Evolutionary conservation across 2,888 invertebrate genomes (phyloP).

Genomic region (Volucella inanis): DNA sequence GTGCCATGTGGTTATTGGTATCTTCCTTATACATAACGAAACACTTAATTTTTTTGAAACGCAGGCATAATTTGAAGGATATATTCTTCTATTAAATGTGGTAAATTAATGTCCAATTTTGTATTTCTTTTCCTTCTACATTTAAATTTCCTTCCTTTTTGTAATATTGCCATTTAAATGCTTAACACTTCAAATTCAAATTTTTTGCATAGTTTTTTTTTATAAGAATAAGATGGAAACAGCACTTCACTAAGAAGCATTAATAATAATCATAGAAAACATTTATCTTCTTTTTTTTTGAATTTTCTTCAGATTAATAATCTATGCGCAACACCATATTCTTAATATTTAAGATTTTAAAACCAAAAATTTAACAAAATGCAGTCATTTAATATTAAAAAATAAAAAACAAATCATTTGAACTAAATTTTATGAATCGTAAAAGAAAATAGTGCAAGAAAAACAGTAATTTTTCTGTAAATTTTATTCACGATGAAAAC

Average conservation of each 20-base stretch:
- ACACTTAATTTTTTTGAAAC: too few species aligned
- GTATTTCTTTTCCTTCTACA: too few species aligned
- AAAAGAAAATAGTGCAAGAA: slow-evolving; percentile 26
- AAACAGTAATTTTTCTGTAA: slow-evolving; percentile 26
- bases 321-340: slow-evolving; percentile 70
- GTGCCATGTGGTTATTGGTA: too few species aligned
- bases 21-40: too few species aligned
- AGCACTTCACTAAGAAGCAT: slow-evolving; percentile 42
- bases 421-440: slow-evolving; percentile 44
- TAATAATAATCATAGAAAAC: slow-evolving; percentile 16
- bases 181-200: too few species aligned
- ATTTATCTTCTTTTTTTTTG: slow-evolving; percentile 33
- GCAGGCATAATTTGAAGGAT: too few species aligned
- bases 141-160: too few species aligned
- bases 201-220: background rate
- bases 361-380: slow-evolving; percentile 19
- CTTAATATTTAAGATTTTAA: slow-evolving; percentile 73
- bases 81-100: too few species aligned
- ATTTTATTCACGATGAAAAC: slow-evolving; percentile 38
- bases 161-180: too few species aligned
- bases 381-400: slow-evolving; percentile 32
- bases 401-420: slow-evolving; percentile 27
- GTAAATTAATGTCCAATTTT: too few species aligned
- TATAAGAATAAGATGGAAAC: slow-evolving; percentile 25
- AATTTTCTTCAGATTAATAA: slow-evolving; percentile 55